Evolutionary conservation across 2,888 invertebrate genomes (phyloP), one percentile per base, ranked within the genome.

Genomic region (Pandemis heparana): DNA sequence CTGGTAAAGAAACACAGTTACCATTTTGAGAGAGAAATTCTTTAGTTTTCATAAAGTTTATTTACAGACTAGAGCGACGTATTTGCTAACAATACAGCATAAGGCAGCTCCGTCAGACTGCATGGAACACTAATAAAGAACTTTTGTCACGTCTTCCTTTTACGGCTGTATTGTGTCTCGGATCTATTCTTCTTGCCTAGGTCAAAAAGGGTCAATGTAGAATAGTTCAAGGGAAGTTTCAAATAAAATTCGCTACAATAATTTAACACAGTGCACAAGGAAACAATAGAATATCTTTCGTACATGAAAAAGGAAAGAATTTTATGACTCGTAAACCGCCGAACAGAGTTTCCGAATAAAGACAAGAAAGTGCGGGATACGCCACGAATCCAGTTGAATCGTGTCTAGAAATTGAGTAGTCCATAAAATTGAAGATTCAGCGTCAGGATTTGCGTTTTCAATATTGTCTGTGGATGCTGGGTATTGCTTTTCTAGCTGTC

Each of bases 81-180:
- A 23, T 62, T 53, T 70, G 9, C 18, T 39, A 64, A 71, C 65
- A 66, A 63, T 5, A 61, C 18, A 61, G 12, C 66, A 66, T 9
- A 61, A 66, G 60, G 18, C 43, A 63, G 41, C 8, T 68, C 23
- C 23, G 62, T 48, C 18, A 23, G 56, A n/a, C 32, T 64, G 59
- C 41, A 65, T 64, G 43, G 71, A 38, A 39, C 48, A 38, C 46
- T 64, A 67, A 67, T 67, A 46, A 65, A 32, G 48, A 59, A 70
- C 41, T 43, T 64, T 60, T 61, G 69, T 74, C 74, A 74, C 74
- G 74, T 74, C 43, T 74, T 74, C 64, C 53, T 70, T 74, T 74
- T 65, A 74, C 60, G 65, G 43, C 56, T 39, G 59, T 64, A 48
- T 61, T 61, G 59, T 69, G 46, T 64, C 64, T 43, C 43, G 53